Evolutionary conservation across 2,797 vertebrate genomes (phyloP).

Genomic region (Ceryle rudis): DNA sequence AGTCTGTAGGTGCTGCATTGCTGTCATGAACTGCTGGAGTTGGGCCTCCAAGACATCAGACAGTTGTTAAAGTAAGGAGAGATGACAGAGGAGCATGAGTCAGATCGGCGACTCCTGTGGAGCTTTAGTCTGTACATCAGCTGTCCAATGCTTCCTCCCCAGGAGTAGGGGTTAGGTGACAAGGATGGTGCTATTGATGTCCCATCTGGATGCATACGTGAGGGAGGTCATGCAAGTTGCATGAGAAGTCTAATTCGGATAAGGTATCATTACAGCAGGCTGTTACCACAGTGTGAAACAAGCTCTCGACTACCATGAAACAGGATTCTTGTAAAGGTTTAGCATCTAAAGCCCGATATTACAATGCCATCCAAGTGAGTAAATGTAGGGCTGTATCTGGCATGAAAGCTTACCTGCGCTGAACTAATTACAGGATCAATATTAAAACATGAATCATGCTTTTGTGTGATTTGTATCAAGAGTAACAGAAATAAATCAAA

Average conservation of each 20-base stretch:
- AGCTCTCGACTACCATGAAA: background rate
- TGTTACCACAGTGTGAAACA: background rate
- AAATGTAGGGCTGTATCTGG: background rate
- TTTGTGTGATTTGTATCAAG: constrained; percentile 18
- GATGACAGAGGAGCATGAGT: background rate
- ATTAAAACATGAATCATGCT: constrained; percentile 18
- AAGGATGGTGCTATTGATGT: background rate
- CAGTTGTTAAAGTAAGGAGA: background rate
- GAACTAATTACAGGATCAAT: constrained; percentile 45
- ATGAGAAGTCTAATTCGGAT: background rate
- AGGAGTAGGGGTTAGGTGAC: background rate
- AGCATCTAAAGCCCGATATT: background rate
- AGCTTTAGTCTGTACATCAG: background rate
- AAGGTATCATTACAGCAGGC: background rate
- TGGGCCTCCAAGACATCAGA: background rate
- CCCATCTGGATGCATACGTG: background rate
- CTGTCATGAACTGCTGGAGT: background rate
- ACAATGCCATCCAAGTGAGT: background rate
- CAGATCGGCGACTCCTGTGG: background rate
- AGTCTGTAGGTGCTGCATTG: background rate
- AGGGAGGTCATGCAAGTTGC: background rate
- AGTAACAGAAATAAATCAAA: constrained; percentile 37
- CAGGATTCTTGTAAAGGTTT: background rate
- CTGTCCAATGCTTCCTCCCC: background rate
- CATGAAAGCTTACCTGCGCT: background rate